A percentile compares a stretch with the other conserved stretches of the same genome.
Conservation (phyloP, 2,888 invertebrate genomes). For the Beris morrisii region DNA sequence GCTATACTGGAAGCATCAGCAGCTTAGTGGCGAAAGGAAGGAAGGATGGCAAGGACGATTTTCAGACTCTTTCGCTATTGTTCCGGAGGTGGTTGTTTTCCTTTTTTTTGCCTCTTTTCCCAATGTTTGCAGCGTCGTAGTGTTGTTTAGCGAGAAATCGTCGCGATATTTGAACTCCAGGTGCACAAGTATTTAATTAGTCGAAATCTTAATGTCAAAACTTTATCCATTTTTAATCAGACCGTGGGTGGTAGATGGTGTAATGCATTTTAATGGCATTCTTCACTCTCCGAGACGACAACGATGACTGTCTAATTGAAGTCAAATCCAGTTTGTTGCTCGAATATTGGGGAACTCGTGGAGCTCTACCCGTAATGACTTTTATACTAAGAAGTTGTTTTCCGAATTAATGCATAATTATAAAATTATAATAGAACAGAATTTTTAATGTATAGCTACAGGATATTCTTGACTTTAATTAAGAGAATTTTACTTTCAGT, state of each 20-base stretch:
- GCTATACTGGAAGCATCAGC: conserved; percentile 20
- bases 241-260: conserved; percentile 11
- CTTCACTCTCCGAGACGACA: conserved; percentile 8
- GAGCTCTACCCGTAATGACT: too few species aligned
- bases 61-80: background rate
- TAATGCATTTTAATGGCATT: conserved; percentile 35
- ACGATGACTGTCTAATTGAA: conserved; percentile 12
- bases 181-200: conserved; percentile 38
- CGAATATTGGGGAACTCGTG: too few species aligned
- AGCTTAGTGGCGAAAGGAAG: conserved; percentile 7
- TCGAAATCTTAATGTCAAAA: conserved; percentile 36
- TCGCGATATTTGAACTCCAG: conserved; percentile 35
- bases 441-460: conserved; percentile 2
- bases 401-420: conserved; percentile 21
- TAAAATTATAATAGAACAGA: conserved; percentile 3
- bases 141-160: background rate
- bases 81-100: too few species aligned
- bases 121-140: background rate
- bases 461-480: too few species aligned
- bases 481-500: too few species aligned
- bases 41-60: background rate
- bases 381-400: conserved; percentile 1
- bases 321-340: conserved; percentile 9
- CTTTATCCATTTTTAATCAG: conserved; percentile 37
- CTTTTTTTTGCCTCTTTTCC: too few species aligned